Percentiles rank a stretch among this genome's conserved stretches.
Conservation (phyloP, 2,113 vertebrate genomes). For the Antidorcas marsupialis region DNA sequence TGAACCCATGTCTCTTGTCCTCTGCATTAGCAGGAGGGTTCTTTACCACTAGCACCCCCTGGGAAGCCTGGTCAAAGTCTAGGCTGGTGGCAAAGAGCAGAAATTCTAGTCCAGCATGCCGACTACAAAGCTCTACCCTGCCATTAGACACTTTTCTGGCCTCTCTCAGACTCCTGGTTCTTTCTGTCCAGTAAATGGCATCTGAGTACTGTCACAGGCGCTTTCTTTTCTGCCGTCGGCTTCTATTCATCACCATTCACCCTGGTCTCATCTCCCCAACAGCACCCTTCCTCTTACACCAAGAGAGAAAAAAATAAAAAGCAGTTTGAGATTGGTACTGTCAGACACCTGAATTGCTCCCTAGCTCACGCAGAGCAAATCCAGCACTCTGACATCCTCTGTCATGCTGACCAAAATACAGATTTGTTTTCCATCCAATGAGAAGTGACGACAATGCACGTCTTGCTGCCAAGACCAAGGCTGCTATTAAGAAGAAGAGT, state of each 20-base stretch:
- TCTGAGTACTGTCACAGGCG: neutral
- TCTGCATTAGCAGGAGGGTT: neutral
- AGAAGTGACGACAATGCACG: neutral
- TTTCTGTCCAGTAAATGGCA: neutral
- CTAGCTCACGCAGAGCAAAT: neutral
- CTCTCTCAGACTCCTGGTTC: neutral
- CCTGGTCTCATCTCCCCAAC: neutral
- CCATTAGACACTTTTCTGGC: neutral
- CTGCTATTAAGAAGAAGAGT: neutral
- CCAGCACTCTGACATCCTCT: neutral
- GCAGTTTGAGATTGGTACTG: neutral
- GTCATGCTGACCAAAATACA: neutral
- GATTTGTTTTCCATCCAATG: neutral
- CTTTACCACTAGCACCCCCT: neutral
- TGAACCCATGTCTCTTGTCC: neutral
- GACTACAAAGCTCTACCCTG: neutral
- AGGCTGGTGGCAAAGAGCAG: neutral
- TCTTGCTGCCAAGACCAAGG: neutral
- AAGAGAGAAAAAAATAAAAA: neutral
- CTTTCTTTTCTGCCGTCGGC: neutral
- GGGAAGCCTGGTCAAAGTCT: neutral
- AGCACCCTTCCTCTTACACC: neutral
- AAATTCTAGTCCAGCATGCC: neutral
- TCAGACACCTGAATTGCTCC: neutral
- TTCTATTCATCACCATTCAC: rapidly evolving